Base-by-base conservation (phyloP, 2,113 vertebrate species). In the Pipra filicauda region DNA sequence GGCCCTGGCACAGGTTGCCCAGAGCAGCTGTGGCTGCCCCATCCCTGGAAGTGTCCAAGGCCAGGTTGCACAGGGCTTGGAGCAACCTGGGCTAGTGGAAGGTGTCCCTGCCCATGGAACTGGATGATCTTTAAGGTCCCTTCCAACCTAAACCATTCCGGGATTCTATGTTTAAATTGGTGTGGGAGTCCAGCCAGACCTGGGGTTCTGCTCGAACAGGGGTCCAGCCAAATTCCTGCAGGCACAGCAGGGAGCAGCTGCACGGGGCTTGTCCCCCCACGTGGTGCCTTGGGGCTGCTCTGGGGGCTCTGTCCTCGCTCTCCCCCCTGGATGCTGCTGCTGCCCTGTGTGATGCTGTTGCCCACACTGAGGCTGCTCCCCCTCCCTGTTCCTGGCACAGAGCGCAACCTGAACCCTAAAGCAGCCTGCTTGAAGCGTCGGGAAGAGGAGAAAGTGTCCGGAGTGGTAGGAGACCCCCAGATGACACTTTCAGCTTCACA, bases 361-460 rank as follows among this genome's bases (percentile, higher is more conserved):
- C 76, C 86, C 77, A 43, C 4, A 54, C 91, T 93, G 88, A 93
- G 87, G 41, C 74, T 59, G 71, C 91, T 86, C 74, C 86, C 77
- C 70, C 55, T 82, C 55, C 77, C 71, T 95, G 66, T 94, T 66
- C 91, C 48, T 61, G 87, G 81, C 88, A 33, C 83, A 99, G 99
- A 99, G 96, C 99, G 99, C 76, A 99, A 99, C 97, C 98, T 99
- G 94, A 99, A 99, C 97, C 99, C 99, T 41, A 99, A 99, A 97
- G 99, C 99, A 1, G 99, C 99, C 82, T 99, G 99, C 98, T 97
- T 99, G 98, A 99, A 99, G 94, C 99, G 99, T 11, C 98, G 99
- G 8, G 99, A 99, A 96, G 99, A 99, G 76, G 99, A 99, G 97
- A 99, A 99, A 85, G 99, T 99, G 92, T 99, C 99, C 0, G 98